Base-by-base conservation (phyloP, 2,797 vertebrate species). In the Picus viridis region DNA sequence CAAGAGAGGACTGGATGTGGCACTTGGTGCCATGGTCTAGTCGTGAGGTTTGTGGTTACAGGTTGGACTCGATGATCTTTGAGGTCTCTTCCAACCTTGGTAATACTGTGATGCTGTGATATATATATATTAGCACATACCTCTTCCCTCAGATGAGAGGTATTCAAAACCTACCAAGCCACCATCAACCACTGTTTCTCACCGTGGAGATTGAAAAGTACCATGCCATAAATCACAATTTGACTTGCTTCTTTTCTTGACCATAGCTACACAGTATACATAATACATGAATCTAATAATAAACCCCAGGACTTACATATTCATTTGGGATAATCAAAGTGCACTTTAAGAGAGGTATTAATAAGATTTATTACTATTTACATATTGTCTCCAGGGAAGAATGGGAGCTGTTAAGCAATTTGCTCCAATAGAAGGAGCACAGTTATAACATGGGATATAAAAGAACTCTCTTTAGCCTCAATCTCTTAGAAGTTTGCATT, bases 361-460 rank as follows among this genome's bases (percentile, higher is more conserved):
- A 79, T 75, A 89, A 89, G 64, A 76, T 81, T 84, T 88, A 82
- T 88, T 67, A 73, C 82, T 88, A 89, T 94, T 95, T 96, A 68
- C 0, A 16, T 71, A 26, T 41, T 67, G 34, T 91, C 49, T 89
- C 71, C 16, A 32, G 71, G 58, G 90, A 79, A 45, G 49, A 76
- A 62, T 29, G 13, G 45, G 54, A 89, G 7, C 36, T 84, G 36
- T 86, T 82, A 79, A 86, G 23, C 45, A 71, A 22, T 81, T 71
- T 89, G 30, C 43, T 83, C 23, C 67, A 69, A 83, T 53, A 23
- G 4, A 45, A 57, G 13, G 19, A 59, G 18, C 26, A 65, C 8
- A 18, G 7, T 11, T 57, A 36, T 51, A 62, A 26, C 10, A 14
- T 10, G 18, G 20, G 16, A 59, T 30, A 76, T 45, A 64, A 85